Conservation (phyloP, 2,797 vertebrate genomes). For the Notoglanidium macrostoma region DNA sequence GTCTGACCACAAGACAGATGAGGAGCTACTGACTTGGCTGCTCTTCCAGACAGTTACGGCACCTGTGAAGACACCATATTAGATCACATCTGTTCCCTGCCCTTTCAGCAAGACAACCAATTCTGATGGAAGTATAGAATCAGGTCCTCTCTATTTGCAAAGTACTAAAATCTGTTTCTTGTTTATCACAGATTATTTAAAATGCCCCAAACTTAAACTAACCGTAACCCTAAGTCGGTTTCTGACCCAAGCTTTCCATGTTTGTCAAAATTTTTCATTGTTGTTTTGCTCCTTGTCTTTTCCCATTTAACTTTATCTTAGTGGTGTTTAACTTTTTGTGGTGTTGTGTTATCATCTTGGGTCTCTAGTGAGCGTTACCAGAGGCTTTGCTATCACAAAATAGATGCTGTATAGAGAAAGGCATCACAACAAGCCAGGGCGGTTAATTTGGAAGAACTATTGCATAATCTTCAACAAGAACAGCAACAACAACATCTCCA, state of each 20-base stretch:
- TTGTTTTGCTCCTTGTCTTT: neutral
- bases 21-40: constrained; percentile 43
- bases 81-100: constrained; percentile 51
- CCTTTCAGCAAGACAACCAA: constrained; percentile 65
- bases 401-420: neutral
- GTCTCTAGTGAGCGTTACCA: no score
- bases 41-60: constrained; percentile 11
- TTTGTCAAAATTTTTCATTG: neutral
- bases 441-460: neutral
- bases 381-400: neutral
- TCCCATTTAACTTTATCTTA: neutral
- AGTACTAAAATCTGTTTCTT: neutral
- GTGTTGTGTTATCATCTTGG: neutral
- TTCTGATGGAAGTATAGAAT: constrained; percentile 66
- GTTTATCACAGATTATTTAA: neutral
- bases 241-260: neutral
- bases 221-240: neutral
- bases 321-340: no score
- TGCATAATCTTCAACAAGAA: neutral
- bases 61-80: constrained; percentile 53
- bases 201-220: neutral
- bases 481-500: neutral
- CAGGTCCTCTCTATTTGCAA: constrained; percentile 44
- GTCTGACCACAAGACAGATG: constrained; percentile 28
- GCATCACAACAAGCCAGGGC: neutral